Evolutionary conservation across 2,113 vertebrate species (phyloP), one percentile per base, ranked within the genome.

Genomic region (Emydocephalus ijimae): DNA sequence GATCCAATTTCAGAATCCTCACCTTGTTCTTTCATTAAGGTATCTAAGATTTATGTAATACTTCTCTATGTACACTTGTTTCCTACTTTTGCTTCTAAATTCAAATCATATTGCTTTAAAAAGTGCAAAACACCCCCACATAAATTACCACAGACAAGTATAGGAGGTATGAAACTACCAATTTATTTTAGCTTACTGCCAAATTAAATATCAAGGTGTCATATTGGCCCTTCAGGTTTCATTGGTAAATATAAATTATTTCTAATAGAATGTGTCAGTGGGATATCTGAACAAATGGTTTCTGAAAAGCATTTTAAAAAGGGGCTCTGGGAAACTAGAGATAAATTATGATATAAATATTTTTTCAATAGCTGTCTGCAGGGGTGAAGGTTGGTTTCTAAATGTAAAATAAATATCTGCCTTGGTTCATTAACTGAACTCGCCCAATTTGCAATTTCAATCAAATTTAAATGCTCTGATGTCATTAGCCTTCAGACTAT

Each of bases 261-360:
- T 88, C 64, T 96, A 96, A 96, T 96, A 96, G 94, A 97, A 97
- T 90, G 26, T 95, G 69, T 93, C 5, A 14, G 69, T 87, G 92
- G 96, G 96, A 96, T 97, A 98, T 97, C 93, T 96, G 96, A 97
- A 96, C 87, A 96, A 96, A 97, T 95, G 29, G 93, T 91, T 95
- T 94, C 48, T 86, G 10, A 95, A 96, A 97, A 96, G 14, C 89
- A 55, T 96, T 93, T 93, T 10, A 85, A 93, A 93, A 94, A 96
- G 29, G 54, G 59, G 87, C 5, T 93, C 95, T 94, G 94, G 93
- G 92, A 96, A 5, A n/a, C 92, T 96, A 94, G 91, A 96, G 88
- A 95, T 96, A 97, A 97, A 97, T 97, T 97, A 96, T 96, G 95
- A 92, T 92, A 94, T 89, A 97, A 96, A 96, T 96, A 97, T 96